Conservation (phyloP, 1,140 invertebrate species). For the Pomacea maculata region DNA sequence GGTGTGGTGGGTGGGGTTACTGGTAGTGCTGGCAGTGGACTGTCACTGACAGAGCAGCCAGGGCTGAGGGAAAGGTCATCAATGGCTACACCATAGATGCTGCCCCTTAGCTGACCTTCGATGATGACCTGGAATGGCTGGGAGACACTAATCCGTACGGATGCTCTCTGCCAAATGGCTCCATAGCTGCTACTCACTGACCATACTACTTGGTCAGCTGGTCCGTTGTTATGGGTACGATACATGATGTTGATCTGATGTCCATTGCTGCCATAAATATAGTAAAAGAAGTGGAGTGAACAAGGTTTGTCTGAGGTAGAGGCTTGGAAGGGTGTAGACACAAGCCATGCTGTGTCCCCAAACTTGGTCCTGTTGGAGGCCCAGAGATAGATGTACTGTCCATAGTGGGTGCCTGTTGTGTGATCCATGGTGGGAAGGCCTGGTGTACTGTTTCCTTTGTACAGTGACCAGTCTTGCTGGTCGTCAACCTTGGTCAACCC, state of each 20-base stretch:
- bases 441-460: slow-evolving; percentile 29
- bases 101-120: slow-evolving; percentile 35
- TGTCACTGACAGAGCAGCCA: slow-evolving; percentile 47
- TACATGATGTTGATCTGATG: slow-evolving; percentile 50
- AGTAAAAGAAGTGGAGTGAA: slow-evolving; percentile 51
- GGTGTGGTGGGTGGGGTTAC: not conserved
- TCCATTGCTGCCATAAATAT: slow-evolving; percentile 58
- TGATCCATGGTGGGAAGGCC: slow-evolving; percentile 43
- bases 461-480: slow-evolving; percentile 51
- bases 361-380: slow-evolving; percentile 67
- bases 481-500: slow-evolving; percentile 40
- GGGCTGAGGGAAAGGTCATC: slow-evolving; percentile 60
- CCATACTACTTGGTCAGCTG: slow-evolving; percentile 38
- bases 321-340: slow-evolving; percentile 27
- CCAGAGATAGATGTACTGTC: slow-evolving; percentile 59
- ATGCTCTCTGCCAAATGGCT: slow-evolving; percentile 44
- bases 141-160: slow-evolving; percentile 29
- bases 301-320: slow-evolving; percentile 18
- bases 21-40: slow-evolving; percentile 8
- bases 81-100: slow-evolving; percentile 55
- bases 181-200: slow-evolving; percentile 41
- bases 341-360: slow-evolving; percentile 48
- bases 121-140: slow-evolving; percentile 51
- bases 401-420: slow-evolving; percentile 47
- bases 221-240: slow-evolving; percentile 43